These are phyloP conservation scores for Hetaerina titia DNA, from an alignment of 2,888 invertebrate genomes.

Conservation along the genomic window DNA sequence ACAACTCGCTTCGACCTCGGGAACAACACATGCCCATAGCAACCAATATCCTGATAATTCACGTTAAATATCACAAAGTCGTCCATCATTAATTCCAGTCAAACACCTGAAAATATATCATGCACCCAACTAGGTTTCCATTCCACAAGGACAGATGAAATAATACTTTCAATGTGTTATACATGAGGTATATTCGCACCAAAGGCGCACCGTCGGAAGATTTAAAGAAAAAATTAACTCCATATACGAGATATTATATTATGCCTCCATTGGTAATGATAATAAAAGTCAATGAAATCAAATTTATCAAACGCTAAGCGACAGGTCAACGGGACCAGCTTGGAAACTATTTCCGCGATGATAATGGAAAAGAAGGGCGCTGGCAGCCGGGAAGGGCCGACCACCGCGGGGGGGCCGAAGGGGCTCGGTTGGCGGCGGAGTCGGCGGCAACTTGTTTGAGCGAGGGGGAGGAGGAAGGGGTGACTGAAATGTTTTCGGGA, in stretches of 20 bases:
- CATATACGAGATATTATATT: background rate
- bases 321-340: background rate
- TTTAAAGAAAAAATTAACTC: background rate
- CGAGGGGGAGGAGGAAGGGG: background rate
- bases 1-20: too few relatives aligned
- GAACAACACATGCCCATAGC: too few relatives aligned
- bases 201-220: background rate
- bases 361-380: background rate
- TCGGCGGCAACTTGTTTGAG: background rate
- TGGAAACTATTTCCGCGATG: background rate
- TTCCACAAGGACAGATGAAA: too few relatives aligned
- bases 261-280: background rate
- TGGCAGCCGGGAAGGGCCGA: background rate
- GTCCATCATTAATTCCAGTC: too few relatives aligned
- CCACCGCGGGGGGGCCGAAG: background rate
- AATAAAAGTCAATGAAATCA: background rate
- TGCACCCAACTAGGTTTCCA: too few relatives aligned
- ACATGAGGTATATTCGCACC: too few relatives aligned
- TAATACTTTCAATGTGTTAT: too few relatives aligned
- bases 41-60: too few relatives aligned
- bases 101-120: too few relatives aligned
- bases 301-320: background rate
- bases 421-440: background rate
- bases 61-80: too few relatives aligned
- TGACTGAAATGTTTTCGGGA: background rate